These are phyloP conservation scores for Uloborus plumipes DNA, from an alignment of 2,888 invertebrate species.

Conservation along the genomic window DNA sequence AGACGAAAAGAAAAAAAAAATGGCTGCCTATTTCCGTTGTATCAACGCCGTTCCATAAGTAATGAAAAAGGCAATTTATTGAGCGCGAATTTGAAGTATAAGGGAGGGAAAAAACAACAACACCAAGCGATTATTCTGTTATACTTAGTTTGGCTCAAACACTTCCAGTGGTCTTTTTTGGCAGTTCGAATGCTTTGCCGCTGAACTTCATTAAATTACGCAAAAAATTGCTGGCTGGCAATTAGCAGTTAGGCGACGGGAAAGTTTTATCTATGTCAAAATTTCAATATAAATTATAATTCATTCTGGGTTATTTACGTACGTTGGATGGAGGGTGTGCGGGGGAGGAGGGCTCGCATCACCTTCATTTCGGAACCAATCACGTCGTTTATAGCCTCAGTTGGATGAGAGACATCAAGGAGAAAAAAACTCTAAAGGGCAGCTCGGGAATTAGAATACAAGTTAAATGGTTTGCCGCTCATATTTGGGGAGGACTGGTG, in stretches of 20 bases:
- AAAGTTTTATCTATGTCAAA: conserved; percentile 52
- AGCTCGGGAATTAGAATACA: conserved; percentile 40
- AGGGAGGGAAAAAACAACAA: conserved; percentile 33
- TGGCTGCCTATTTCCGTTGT: conserved; percentile 25
- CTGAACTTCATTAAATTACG: conserved; percentile 47
- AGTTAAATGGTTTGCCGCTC: conserved; percentile 8
- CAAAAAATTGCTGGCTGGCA: conserved; percentile 25
- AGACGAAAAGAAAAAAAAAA: conserved; percentile 2
- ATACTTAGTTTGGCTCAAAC: conserved; percentile 2
- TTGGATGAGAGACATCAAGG: conserved; percentile 12
- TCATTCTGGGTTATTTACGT: conserved; percentile 39
- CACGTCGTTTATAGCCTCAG: conserved; percentile 31
- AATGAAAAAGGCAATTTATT: conserved; percentile 31
- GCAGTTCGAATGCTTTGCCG: background rate
- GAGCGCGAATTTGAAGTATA: conserved; percentile 28
- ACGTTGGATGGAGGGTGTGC: background rate
- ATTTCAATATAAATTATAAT: conserved; percentile 57
- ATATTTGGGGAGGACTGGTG: conserved; percentile 5
- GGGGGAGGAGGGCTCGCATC: conserved; percentile 16
- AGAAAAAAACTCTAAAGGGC: conserved; percentile 40
- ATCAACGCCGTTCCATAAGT: background rate
- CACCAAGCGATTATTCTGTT: conserved; percentile 38
- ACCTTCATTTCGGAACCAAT: conserved; percentile 40
- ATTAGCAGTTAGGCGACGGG: conserved; percentile 51
- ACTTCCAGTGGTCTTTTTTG: conserved; percentile 22